Percentiles rank a stretch among this genome's conserved stretches.
phyloP scores from a whole-genome alignment of 2,797 vertebrate genomes.

The Pseudochaenichthys georgianus region DNA sequence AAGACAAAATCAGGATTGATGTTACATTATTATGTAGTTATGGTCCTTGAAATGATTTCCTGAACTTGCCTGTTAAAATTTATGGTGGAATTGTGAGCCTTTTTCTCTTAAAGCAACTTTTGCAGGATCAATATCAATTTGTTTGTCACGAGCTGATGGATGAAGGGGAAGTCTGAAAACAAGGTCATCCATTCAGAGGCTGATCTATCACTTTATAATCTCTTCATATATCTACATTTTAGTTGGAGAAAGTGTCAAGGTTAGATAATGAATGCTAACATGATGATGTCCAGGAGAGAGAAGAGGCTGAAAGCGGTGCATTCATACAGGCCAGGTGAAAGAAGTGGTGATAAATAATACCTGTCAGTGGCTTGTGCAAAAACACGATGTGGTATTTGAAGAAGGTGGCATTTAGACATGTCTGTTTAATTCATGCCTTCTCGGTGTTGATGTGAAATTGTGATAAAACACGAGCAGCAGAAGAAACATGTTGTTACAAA shows the following conservation, averaged over 20 bases:
- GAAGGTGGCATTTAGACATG: background rate
- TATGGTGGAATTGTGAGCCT: background rate
- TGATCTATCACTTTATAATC: constrained; percentile 24
- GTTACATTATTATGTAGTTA: background rate
- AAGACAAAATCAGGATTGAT: constrained; percentile 1
- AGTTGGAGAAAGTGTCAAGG: constrained; percentile 30
- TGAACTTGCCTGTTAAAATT: background rate
- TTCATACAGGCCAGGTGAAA: constrained; percentile 2
- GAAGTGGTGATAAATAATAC: constrained; percentile 10
- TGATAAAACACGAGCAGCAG: background rate
- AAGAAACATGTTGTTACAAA: background rate
- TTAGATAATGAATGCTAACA: constrained; percentile 42
- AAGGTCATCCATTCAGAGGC: constrained; percentile 23
- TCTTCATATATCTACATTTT: constrained; percentile 17
- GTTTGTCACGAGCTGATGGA: constrained; percentile 60
- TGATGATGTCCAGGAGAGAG: constrained; percentile 24
- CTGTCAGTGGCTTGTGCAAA: constrained; percentile 7
- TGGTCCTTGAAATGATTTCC: constrained; percentile 37
- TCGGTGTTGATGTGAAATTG: background rate
- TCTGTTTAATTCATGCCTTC: constrained; percentile 2
- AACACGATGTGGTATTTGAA: background rate
- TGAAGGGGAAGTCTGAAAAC: constrained; percentile 25
- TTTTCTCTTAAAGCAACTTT: constrained; percentile 4
- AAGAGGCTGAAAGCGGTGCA: constrained; percentile 2
- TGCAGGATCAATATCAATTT: constrained; percentile 31